These are phyloP conservation scores for Drosophila seclusa DNA, from an alignment of 2,888 invertebrate genomes.

Conservation along the genomic window DNA sequence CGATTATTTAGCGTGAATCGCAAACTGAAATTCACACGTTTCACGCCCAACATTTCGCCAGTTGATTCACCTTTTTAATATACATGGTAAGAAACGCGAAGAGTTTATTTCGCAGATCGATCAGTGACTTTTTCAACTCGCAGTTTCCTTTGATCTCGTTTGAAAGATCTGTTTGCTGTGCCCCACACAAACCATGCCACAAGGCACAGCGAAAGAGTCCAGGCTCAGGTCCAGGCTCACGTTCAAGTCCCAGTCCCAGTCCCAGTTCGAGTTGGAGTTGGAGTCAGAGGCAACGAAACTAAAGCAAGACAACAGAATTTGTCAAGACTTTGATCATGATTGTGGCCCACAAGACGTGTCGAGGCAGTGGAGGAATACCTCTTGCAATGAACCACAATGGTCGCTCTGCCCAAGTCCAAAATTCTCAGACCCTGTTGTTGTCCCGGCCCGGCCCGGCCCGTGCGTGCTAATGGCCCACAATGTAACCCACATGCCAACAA, in stretches of 20 bases:
- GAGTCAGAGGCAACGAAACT: conserved; percentile 37
- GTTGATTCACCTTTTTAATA: conserved; percentile 1
- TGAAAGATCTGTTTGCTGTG: conserved; percentile 42
- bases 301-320: conserved; percentile 82
- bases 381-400: conserved; percentile 6
- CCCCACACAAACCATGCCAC: conserved; percentile 57
- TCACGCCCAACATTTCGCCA: neutral
- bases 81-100: neutral
- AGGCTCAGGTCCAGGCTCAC: conserved; percentile 17
- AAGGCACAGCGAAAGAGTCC: conserved; percentile 4
- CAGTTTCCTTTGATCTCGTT: conserved; percentile 42
- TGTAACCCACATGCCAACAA: conserved; percentile 70
- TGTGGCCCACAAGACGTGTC: conserved; percentile 40
- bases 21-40: neutral
- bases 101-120: conserved; percentile 30
- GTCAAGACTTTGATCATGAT: conserved; percentile 81
- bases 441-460: conserved; percentile 49
- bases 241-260: conserved; percentile 2
- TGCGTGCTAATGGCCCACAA: conserved; percentile 80
- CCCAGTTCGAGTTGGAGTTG: conserved; percentile 25
- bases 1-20: neutral
- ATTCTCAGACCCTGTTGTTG: conserved; percentile 23
- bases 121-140: conserved; percentile 36
- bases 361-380: conserved; percentile 11
- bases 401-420: conserved; percentile 4